Evolutionary conservation across 1,140 invertebrate species (phyloP).

Genomic region (Yoshiicerus persimilis): DNA sequence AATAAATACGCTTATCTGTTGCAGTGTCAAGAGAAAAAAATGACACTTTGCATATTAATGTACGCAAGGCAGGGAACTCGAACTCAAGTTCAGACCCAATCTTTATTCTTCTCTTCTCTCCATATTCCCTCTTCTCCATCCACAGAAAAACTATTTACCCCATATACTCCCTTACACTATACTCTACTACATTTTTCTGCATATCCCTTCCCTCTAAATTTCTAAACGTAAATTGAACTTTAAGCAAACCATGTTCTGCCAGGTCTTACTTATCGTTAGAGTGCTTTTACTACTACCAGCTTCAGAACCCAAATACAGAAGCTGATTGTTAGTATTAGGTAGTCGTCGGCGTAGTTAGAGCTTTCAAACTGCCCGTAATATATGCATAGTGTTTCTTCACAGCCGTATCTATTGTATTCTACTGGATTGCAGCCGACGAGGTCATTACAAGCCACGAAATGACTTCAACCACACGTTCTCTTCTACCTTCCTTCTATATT

Average conservation of each 20-base stretch:
- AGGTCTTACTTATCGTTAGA: neutral
- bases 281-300: neutral
- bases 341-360: neutral
- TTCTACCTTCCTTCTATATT: neutral
- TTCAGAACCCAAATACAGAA: neutral
- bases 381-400: slow-evolving; percentile 5
- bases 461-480: slow-evolving; percentile 29
- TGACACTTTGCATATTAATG: slow-evolving; percentile 32
- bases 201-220: neutral
- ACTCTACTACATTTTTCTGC: neutral
- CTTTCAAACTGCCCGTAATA: neutral
- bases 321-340: neutral
- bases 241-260: neutral
- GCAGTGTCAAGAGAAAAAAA: slow-evolving; percentile 29
- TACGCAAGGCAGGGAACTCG: neutral
- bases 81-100: neutral
- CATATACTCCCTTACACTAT: neutral
- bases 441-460: slow-evolving; percentile 32
- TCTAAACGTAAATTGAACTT: neutral
- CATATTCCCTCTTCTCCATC: neutral
- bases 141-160: neutral
- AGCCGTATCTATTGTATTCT: neutral
- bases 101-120: neutral
- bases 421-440: slow-evolving; percentile 1
- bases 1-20: slow-evolving; percentile 33